Base-by-base conservation (phyloP, 2,113 vertebrate genomes). In the Maccullochella peelii region DNA sequence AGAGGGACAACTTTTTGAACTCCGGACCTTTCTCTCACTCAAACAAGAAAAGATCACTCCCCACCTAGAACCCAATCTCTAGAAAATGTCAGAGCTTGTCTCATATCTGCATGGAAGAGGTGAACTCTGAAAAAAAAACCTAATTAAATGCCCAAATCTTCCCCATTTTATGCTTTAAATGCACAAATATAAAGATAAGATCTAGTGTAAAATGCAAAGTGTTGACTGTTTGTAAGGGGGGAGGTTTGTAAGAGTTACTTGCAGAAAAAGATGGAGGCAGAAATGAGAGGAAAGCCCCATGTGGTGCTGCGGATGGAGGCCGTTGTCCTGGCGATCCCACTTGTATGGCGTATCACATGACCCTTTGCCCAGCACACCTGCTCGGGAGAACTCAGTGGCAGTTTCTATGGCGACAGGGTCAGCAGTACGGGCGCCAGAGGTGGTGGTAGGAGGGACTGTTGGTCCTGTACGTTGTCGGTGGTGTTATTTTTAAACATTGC, bases 351-450 rank as follows among this genome's bases (percentile, higher is more conserved):
- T 93, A 93, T 95, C 96, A 96, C 93, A 90, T 95, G 94, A 96
- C 95, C 95, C 82, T 86, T 93, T 95, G 94, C 94, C 95, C 95
- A 77, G 89, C 93, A 92, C 96, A 96, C 96, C 96, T 96, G 95
- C 95, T 94, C 84, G 87, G 82, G 94, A 95, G 95, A 93, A 95
- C 95, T 93, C 86, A 85, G 92, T 85, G 77, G 92, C 92, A 92
- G 95, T 96, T 96, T 94, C 96, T 94, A 96, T 96, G 93, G 94
- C 73, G 92, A 96, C 95, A 86, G 92, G 96, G 95, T 96, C 94
- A 95, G 93, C 91, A 75, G 86, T 86, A 93, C 69, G 55, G 93
- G 93, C 87, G 94, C 92, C 92, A 91, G 88, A 79, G 87, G 91
- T 95, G 91, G 86, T 82, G 85, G 91, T 85, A 87, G 94, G 89